A percentile compares a stretch with the other conserved stretches of the same genome.
Evolutionary conservation across 2,888 invertebrate species (phyloP).

Genomic region (Ormyrus pomaceus): DNA sequence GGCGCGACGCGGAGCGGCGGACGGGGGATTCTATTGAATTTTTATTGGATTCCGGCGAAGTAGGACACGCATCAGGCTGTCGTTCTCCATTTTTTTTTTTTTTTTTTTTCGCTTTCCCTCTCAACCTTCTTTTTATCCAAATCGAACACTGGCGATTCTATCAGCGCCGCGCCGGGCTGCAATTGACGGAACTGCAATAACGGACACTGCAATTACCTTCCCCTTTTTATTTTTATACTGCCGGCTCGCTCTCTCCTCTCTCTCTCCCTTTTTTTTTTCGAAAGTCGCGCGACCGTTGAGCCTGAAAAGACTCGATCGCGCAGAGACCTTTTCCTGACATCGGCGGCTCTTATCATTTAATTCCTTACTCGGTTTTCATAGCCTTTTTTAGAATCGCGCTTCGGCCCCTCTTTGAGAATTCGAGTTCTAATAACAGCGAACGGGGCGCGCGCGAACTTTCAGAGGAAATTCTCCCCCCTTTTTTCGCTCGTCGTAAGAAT

Average conservation of each 20-base stretch:
- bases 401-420: neutral
- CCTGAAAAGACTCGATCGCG: no score
- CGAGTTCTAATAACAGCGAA: neutral
- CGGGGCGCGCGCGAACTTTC: no score
- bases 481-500: neutral
- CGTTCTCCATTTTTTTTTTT: slow-evolving; percentile 4
- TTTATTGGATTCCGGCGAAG: slow-evolving; percentile 54
- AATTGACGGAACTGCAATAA: slow-evolving; percentile 49
- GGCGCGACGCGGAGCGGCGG: neutral
- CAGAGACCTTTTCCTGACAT: slow-evolving; percentile 30
- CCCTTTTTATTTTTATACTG: slow-evolving; percentile 16
- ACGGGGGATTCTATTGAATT: slow-evolving; percentile 48
- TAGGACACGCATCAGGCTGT: slow-evolving; percentile 39
- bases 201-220: slow-evolving; percentile 48
- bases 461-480: no score
- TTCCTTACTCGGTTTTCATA: slow-evolving; percentile 33
- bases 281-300: neutral
- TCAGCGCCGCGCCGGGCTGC: slow-evolving; percentile 26
- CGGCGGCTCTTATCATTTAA: slow-evolving; percentile 32
- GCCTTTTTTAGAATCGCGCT: neutral
- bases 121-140: slow-evolving; percentile 46
- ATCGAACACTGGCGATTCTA: slow-evolving; percentile 50
- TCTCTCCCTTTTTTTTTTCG: neutral
- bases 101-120: slow-evolving; percentile 2
- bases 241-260: no score